Evolutionary conservation across 2,797 vertebrate species (phyloP), one percentile per base, ranked within the genome.

Genomic region (Chiloscyllium punctatum): DNA sequence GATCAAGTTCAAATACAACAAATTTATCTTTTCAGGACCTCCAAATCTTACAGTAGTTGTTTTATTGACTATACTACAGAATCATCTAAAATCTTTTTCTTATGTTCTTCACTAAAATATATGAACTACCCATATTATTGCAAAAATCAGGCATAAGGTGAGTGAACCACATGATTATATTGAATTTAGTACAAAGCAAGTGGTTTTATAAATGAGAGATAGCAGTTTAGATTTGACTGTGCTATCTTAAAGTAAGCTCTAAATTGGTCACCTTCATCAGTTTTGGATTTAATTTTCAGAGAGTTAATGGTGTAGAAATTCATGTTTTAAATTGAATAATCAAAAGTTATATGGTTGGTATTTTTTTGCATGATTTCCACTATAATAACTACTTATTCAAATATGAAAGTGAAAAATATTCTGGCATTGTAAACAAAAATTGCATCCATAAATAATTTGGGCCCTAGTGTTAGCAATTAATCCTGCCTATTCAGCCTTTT

Each of bases 1-100:
- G 94, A 53, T 27, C 13, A 74, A 94, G 68, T 74, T 37, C 8
- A 74, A 94, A 95, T 21, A 77, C 69, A 95, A 95, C 94, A 51
- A 72, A 95, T 72, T 9, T 51, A 18, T 77, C 9, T 95, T 53
- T 77, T 53, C 71, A 92, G 68, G 62, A 69, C 25, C 62, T 69
- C 30, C 71, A 13, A 6, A 95, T 77, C 57, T 95, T 77, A 18
- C 94, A 37, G 37, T 18, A 37, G 16, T 69, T 69, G n/a, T 92
- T 68, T 92, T 23, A 77, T 77, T 95, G 71, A 30, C 94, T 72
- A n/a, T 16, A 77, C 77, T 74, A 57, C 53, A 30, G 42, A 94
- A 51, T 74, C 71, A 77, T 4, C 16, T 53, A 71, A 30, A 15
- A 77, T n/a, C 71, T 71, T 77, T 77, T 15, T 95, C 77, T 72